phyloP scores from a whole-genome alignment of 2,888 invertebrate species.

The Philereme transversata region DNA sequence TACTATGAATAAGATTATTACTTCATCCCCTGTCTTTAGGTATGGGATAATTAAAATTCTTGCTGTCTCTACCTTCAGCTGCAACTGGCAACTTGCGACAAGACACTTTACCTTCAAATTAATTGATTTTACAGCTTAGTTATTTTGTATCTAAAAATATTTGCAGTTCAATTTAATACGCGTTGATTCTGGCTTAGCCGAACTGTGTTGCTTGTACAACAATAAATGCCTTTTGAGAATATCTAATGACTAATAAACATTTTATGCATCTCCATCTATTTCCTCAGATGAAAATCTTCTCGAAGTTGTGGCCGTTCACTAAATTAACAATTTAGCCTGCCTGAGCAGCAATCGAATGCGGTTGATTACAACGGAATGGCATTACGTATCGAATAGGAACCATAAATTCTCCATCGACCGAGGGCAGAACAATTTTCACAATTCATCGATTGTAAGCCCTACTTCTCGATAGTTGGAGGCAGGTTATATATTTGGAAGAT shows the following conservation, averaged over 20 bases:
- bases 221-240: too few relatives aligned
- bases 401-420: constrained; percentile 29
- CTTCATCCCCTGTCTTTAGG: constrained; percentile 22
- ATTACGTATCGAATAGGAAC: constrained; percentile 33
- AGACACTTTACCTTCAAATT: too few relatives aligned
- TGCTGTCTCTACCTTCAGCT: too few relatives aligned
- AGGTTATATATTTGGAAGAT: too few relatives aligned
- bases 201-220: too few relatives aligned
- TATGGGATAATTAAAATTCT: constrained; percentile 24
- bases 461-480: too few relatives aligned
- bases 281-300: constrained; percentile 37
- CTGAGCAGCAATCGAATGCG: constrained; percentile 35
- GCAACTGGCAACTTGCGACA: too few relatives aligned
- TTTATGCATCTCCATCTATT: constrained; percentile 30
- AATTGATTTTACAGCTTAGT: too few relatives aligned
- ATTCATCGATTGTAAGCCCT: constrained; percentile 5
- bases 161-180: too few relatives aligned
- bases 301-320: constrained; percentile 46
- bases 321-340: constrained; percentile 49
- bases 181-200: too few relatives aligned
- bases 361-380: constrained; percentile 35
- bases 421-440: constrained; percentile 25
- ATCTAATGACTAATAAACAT: too few relatives aligned
- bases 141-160: too few relatives aligned
- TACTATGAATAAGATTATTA: constrained; percentile 31